Evolutionary conservation across 2,888 invertebrate species (phyloP).

Genomic region (Oscheius sp.): DNA sequence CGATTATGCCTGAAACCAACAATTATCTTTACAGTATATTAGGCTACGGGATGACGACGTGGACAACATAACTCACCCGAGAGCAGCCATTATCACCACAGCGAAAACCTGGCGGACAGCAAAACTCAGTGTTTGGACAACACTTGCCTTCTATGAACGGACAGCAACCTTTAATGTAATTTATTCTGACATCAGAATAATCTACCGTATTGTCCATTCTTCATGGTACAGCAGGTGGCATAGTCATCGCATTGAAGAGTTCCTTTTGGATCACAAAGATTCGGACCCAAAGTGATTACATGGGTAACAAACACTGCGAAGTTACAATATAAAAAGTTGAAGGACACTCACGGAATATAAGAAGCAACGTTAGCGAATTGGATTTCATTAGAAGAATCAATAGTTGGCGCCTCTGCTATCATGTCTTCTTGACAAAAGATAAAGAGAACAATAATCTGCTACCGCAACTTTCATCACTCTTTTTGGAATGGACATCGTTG

Average conservation of each 20-base stretch:
- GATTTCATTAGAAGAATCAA: slow-evolving; percentile 34
- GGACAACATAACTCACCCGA: slow-evolving; percentile 25
- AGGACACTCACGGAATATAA: slow-evolving; percentile 3
- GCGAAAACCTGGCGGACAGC: slow-evolving; percentile 52
- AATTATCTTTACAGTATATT: background rate
- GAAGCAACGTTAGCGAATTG: background rate
- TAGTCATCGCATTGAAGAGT: slow-evolving; percentile 53
- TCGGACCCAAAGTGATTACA: slow-evolving; percentile 39
- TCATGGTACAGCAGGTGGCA: slow-evolving; percentile 47
- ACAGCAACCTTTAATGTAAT: slow-evolving; percentile 49
- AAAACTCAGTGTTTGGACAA: slow-evolving; percentile 38
- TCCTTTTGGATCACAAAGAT: slow-evolving; percentile 51
- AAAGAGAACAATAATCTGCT: slow-evolving; percentile 21
- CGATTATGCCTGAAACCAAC: background rate
- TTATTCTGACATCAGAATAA: background rate
- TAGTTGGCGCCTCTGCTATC: slow-evolving; percentile 5
- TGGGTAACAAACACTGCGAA: background rate
- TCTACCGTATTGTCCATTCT: slow-evolving; percentile 50
- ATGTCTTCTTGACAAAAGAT: background rate
- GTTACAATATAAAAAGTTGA: background rate
- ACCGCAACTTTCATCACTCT: background rate
- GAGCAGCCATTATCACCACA: slow-evolving; percentile 44
- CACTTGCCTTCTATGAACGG: slow-evolving; percentile 50
- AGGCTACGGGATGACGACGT: background rate
- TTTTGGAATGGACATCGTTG: too few species aligned